Evolutionary conservation across 2,888 invertebrate species (phyloP), one percentile per base, ranked within the genome.

Genomic region (Nowickia ferox): DNA sequence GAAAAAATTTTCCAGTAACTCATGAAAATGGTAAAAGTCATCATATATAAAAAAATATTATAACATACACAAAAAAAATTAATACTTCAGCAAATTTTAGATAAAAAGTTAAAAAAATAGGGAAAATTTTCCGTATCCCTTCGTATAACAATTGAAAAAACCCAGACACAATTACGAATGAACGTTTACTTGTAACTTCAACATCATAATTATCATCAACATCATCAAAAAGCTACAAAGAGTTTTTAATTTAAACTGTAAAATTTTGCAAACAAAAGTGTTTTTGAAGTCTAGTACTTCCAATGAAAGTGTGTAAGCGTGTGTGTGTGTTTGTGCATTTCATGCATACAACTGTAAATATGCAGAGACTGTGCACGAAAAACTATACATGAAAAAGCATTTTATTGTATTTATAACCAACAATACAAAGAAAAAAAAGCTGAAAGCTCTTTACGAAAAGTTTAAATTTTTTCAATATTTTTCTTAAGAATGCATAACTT

Each of bases 261-360:
- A 81, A 68, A 77, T 77, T 71, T 80, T 72, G 71, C 44, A 71
- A 80, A 71, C 63, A 44, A 71, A 83, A 79, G 61, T 82, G 76
- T 84, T 84, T 84, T 76, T 77, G 74, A 68, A 66, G 72, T 78
- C n/a, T 40, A 72, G 53, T 66, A 68, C 51, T 78, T 66, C 30
- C n/a, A 51, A 63, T 53, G 30, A 19, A 30, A 15, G 30, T n/a
- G 1, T 40, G n/a, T 53, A 19, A 40, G 22, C n/a, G 10, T 22
- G 9, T 40, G 13, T 17, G 19, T 55, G 2, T 44, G 22, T 11
- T 11, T 53, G 15, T 22, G 11, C 13, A 40, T 65, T 22, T 15
- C 2, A n/a, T 9, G 13, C 6, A 44, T 11, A 17, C 13, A 38
- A 59, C 59, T 30, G 57, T 9, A 46, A 72, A 44, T 17, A 68